Percentiles rank a stretch among this genome's conserved stretches.
phyloP scores from a whole-genome alignment of 2,888 invertebrate species.

The Pinctada fucata region DNA sequence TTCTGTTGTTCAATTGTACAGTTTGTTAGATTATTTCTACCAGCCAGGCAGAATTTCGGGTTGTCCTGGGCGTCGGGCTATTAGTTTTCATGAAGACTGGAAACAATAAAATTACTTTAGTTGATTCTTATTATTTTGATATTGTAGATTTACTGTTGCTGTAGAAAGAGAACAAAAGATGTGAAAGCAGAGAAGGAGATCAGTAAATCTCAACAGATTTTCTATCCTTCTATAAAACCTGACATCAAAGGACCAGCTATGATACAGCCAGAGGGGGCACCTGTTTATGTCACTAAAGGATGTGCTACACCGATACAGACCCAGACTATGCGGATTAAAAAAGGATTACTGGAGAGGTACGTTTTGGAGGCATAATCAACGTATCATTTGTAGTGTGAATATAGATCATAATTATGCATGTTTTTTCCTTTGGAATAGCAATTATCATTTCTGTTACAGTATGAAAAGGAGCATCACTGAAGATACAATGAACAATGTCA shows the following conservation, averaged over 20 bases:
- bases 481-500: no score
- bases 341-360: slow-evolving; percentile 73
- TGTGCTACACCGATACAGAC: slow-evolving; percentile 65
- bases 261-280: slow-evolving; percentile 68
- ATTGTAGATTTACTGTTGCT: slow-evolving; percentile 64
- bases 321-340: slow-evolving; percentile 67
- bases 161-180: slow-evolving; percentile 54
- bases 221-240: slow-evolving; percentile 67
- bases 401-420: background rate
- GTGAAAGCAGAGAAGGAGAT: slow-evolving; percentile 43
- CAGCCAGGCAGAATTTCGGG: no score
- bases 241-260: slow-evolving; percentile 62
- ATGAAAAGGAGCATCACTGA: no score
- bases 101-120: no score
- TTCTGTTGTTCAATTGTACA: no score
- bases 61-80: no score
- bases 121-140: no score
- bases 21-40: no score
- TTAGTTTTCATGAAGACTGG: no score
- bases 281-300: slow-evolving; percentile 58
- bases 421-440: slow-evolving; percentile 80
- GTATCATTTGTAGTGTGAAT: background rate
- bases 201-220: slow-evolving; percentile 59
- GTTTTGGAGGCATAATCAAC: background rate
- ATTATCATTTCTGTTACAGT: no score